Evolutionary conservation across 2,888 invertebrate species (phyloP).

Genomic region (Ophioninae sp.): DNA sequence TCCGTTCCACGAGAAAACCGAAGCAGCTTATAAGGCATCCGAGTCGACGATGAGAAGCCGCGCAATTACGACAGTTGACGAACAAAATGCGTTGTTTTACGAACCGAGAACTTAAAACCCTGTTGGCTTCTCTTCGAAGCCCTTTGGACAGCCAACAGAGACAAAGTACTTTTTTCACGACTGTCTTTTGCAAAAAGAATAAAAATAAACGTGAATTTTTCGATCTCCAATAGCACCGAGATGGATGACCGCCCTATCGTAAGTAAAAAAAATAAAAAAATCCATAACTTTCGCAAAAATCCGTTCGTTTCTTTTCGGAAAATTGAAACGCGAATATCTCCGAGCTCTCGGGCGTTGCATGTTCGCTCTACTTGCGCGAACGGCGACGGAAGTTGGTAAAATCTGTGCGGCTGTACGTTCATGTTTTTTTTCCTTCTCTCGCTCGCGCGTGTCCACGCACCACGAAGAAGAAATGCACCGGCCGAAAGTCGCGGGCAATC

Average conservation of each 20-base stretch:
- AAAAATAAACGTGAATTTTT: not conserved
- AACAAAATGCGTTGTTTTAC: not conserved
- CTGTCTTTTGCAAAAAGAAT: not conserved
- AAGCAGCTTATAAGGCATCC: conserved; percentile 29
- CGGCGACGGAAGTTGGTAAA: conserved; percentile 50
- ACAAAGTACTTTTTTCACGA: conserved; percentile 2
- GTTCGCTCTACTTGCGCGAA: conserved; percentile 62
- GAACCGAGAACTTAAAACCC: conserved; percentile 26
- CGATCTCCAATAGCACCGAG: not conserved
- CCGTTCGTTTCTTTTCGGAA: too few relatives aligned
- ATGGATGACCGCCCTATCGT: not conserved
- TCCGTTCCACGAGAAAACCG: conserved; percentile 43
- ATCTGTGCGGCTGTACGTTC: conserved; percentile 42
- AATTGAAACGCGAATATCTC: not conserved
- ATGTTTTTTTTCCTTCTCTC: conserved; percentile 26
- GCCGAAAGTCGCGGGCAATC: too few relatives aligned
- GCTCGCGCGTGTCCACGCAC: conserved; percentile 20
- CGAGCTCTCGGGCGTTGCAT: conserved; percentile 37
- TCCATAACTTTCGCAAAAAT: not conserved
- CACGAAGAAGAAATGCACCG: conserved; percentile 48
- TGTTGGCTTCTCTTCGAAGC: not conserved
- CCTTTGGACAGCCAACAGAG: not conserved
- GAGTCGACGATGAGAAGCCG: conserved; percentile 23
- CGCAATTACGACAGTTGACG: conserved; percentile 12
- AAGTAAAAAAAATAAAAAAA: not conserved